A percentile compares a stretch with the other conserved stretches of the same genome.
Conservation (phyloP, 2,888 invertebrate genomes). For the Harmothoe impar region DNA sequence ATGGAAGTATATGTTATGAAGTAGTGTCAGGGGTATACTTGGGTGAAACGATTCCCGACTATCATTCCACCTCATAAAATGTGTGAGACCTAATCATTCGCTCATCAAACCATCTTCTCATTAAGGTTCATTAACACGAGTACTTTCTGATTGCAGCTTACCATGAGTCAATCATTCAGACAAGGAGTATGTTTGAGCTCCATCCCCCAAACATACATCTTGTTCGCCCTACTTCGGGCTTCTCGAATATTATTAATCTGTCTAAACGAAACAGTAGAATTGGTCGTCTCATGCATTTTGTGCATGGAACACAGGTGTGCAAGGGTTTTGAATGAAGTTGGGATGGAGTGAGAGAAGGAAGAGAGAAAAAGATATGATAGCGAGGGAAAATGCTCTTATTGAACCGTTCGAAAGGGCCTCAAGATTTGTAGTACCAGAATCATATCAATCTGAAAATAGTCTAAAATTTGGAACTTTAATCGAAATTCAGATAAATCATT, state of each 20-base stretch:
- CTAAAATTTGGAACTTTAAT: too few species aligned
- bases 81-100: conserved; percentile 52
- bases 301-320: conserved; percentile 27
- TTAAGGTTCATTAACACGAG: conserved; percentile 22
- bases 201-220: conserved; percentile 16
- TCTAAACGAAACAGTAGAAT: not conserved
- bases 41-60: not conserved
- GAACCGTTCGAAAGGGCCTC: too few species aligned
- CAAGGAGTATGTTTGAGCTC: not conserved
- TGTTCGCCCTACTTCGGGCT: not conserved
- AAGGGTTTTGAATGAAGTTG: not conserved
- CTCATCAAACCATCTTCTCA: conserved; percentile 53
- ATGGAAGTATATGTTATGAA: not conserved
- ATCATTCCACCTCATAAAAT: conserved; percentile 39
- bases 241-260: not conserved
- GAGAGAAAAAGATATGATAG: too few species aligned
- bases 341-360: not conserved
- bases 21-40: not conserved
- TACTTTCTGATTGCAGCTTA: conserved; percentile 41
- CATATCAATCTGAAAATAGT: too few species aligned
- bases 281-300: conserved; percentile 51
- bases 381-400: too few species aligned
- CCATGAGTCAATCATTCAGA: not conserved
- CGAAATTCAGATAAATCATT: too few species aligned
- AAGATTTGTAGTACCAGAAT: too few species aligned